phyloP scores from a whole-genome alignment of 2,113 vertebrate species.

The Macquaria australasica region DNA sequence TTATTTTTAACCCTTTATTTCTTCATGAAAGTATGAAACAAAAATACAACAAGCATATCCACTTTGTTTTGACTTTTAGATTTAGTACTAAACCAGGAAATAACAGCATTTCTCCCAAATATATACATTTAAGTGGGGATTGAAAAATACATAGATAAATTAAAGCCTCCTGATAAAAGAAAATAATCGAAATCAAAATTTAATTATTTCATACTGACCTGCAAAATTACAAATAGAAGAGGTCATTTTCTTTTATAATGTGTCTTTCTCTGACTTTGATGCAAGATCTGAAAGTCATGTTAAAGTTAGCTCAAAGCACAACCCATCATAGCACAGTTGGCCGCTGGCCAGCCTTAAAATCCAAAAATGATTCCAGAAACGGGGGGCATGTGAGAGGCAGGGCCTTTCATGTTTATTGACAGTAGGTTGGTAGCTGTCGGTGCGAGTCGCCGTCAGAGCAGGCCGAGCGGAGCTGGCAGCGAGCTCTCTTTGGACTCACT shows the following conservation, averaged over 20 bases:
- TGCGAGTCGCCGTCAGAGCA: slow-evolving; percentile 20
- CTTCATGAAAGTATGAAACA: not conserved
- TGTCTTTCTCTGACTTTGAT: slow-evolving; percentile 17
- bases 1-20: not conserved
- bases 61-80: no score
- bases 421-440: slow-evolving; percentile 28
- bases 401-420: slow-evolving; percentile 49
- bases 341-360: slow-evolving; percentile 21
- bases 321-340: slow-evolving; percentile 8
- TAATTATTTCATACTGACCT: not conserved
- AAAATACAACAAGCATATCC: no score
- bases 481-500: slow-evolving; percentile 7
- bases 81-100: no score
- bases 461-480: not conserved
- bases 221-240: not conserved
- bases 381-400: slow-evolving; percentile 5
- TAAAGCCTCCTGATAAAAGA: not conserved
- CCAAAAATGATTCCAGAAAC: slow-evolving; percentile 28
- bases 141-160: not conserved
- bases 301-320: slow-evolving; percentile 16
- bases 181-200: not conserved
- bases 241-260: not conserved
- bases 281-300: slow-evolving; percentile 38
- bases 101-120: not conserved
- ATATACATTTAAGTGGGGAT: not conserved